Evolutionary conservation across 2,113 vertebrate species (phyloP), one percentile per base, ranked within the genome.

Genomic region (Dromas ardeola): DNA sequence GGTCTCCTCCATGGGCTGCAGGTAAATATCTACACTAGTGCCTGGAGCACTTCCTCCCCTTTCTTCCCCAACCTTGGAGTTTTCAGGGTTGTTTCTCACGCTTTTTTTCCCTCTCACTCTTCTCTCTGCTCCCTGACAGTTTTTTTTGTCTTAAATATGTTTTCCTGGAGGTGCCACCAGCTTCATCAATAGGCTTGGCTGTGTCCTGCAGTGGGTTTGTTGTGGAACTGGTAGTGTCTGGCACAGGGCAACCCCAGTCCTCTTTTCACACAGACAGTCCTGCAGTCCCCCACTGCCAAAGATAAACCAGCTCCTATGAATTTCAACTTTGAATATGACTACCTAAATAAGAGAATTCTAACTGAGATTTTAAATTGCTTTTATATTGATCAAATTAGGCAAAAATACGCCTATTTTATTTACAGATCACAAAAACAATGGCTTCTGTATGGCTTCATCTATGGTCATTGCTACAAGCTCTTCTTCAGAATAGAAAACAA

Each of bases 21-120:
- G 5, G 34, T 40, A 36, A 72, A 17, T 55, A 45, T 12, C 56
- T 56, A 4, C 36, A 63, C 25, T 77, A 11, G 22, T n/a, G 9
- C 5, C 53, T 53, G 47, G 5, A 17, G 5, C 2, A 67, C 10
- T 11, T 71, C 3, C 6, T 65, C 26, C 5, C 2, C 7, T 7
- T 88, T 88, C 34, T 71, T 79, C 4, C 3, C 10, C 50, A 78
- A 3, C 0, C 0, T 56, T 14, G n/a, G 19, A 50, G 27, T 80
- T 91, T 88, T 40, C 50, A 80, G 27, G 14, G 11, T 34, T 55
- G 11, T 45, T 73, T 69, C 5, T 65, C 16, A 55, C 8, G 6
- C 1, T 15, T 49, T 38, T 58, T 47, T 6, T 1, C 2, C 5
- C 4, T 4, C 7, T 18, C 2, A 18, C 2, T 76, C 29, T 53